Evolutionary conservation across 1,140 invertebrate species (phyloP), one percentile per base, ranked within the genome.

Genomic region (Ceratitis capitata): DNA sequence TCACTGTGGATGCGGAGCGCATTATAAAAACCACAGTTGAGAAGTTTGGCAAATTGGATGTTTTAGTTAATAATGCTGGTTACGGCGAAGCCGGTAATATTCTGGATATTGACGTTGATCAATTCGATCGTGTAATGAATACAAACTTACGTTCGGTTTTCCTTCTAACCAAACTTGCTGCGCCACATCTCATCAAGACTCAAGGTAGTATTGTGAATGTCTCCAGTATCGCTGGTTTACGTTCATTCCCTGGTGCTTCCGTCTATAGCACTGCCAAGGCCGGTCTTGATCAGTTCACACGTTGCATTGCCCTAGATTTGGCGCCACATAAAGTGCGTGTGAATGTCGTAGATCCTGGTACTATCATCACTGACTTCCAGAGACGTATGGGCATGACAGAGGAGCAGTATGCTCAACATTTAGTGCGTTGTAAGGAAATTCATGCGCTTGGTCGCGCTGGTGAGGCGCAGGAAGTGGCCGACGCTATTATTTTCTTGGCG

Each of bases 251-350:
- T 26, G 93, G 93, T 87, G 92, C 94, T 14, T 91, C 95, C 47
- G 93, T 95, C 0, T 97, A 97, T 88, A 95, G 94, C 88, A 94
- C 97, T 92, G 96, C 96, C n/a, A 98, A 98, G 92, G 93, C 96
- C 69, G 96, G 96, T 6, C 87, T 98, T 7, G 96, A 97, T 92
- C 96, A 97, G 87, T 94, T 98, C 82, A 97, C 96, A 0, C 93
- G 94, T 88, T 96, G 95, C 86, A 89, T 93, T 29, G 94, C 95
- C 14, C 93, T 96, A 87, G 96, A 96, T 91, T 91, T 96, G 56
- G 93, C 92, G 19, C 87, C 91, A 58, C 92, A 93, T 88, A 91
- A 92, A 69, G 94, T 97, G 23, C 92, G 96, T 86, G 95, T 97
- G 0, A 97, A 97, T 91, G 93, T 94, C 83, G 95, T 96, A 0